Evolutionary conservation across 2,888 invertebrate species (phyloP).

Genomic region (Chrysomela aeneicollis): DNA sequence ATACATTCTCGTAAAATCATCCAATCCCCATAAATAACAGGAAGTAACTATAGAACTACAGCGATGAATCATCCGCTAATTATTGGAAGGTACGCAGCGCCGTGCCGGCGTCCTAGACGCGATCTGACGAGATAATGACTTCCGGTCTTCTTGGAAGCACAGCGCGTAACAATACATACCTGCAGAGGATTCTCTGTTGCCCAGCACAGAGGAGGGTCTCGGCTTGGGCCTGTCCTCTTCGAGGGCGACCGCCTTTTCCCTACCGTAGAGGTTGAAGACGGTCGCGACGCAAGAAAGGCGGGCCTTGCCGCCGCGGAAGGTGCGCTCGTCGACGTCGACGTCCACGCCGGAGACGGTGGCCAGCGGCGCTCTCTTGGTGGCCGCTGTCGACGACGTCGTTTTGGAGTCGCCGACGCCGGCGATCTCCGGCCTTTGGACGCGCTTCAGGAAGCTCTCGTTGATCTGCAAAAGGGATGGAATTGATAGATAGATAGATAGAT

Average conservation of each 20-base stretch:
- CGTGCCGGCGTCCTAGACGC: too few species aligned
- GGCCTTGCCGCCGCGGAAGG: conserved; percentile 71
- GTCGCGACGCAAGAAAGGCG: conserved; percentile 72
- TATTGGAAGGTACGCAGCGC: too few species aligned
- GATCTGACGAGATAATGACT: too few species aligned
- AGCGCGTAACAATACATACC: too few species aligned
- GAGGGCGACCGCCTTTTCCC: conserved; percentile 68
- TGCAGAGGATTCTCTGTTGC: conserved; percentile 70
- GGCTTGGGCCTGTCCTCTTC: conserved; percentile 78
- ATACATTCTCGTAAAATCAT: too few species aligned
- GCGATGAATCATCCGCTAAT: too few species aligned
- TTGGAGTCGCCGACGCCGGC: too few species aligned
- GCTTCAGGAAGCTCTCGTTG: conserved; percentile 48
- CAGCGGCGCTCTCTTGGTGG: conserved; percentile 10
- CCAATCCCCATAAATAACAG: too few species aligned
- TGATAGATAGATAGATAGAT: too few species aligned
- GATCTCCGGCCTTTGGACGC: conserved; percentile 38
- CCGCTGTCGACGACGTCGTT: too few species aligned
- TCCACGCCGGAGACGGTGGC: conserved; percentile 58
- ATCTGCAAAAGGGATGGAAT: conserved; percentile 48
- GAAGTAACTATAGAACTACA: too few species aligned
- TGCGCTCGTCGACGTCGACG: conserved; percentile 69
- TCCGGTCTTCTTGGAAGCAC: too few species aligned
- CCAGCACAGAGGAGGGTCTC: conserved; percentile 76
- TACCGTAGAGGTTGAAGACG: conserved; percentile 72